phyloP scores from a whole-genome alignment of 2,888 invertebrate species.

The Pseudeuparius sepicola region DNA sequence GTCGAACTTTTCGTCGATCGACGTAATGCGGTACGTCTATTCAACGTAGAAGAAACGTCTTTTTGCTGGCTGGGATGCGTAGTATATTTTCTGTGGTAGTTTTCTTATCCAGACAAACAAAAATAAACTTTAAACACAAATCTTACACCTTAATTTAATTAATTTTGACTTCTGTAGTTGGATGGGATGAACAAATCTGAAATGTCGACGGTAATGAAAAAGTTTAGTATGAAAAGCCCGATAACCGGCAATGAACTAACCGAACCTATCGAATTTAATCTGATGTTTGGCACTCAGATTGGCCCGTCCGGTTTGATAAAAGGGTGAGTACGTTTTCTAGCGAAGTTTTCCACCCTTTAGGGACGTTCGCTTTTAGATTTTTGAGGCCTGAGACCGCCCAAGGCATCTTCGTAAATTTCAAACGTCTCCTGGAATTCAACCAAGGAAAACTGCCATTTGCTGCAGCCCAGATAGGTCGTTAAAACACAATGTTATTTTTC shows the following conservation, averaged over 20 bases:
- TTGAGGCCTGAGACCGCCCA: slow-evolving; percentile 98
- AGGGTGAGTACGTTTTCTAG: slow-evolving; percentile 44
- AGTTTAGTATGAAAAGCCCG: slow-evolving; percentile 91
- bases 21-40: too few species aligned
- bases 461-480: slow-evolving; percentile 89
- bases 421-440: slow-evolving; percentile 93
- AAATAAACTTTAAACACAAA: too few species aligned
- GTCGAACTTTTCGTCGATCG: too few species aligned
- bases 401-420: slow-evolving; percentile 99
- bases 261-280: slow-evolving; percentile 95
- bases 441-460: slow-evolving; percentile 95
- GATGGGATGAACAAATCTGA: slow-evolving; percentile 89
- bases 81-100: too few species aligned
- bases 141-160: too few species aligned
- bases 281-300: slow-evolving; percentile 98
- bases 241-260: slow-evolving; percentile 88
- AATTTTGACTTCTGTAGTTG: slow-evolving; percentile 47
- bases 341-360: too few species aligned
- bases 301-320: slow-evolving; percentile 93
- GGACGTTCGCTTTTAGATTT: slow-evolving; percentile 50
- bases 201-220: slow-evolving; percentile 74
- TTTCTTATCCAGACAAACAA: too few species aligned
- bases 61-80: too few species aligned
- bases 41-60: too few species aligned
- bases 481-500: not conserved